A percentile compares a stretch with the other conserved stretches of the same genome.
Evolutionary conservation across 2,113 vertebrate genomes (phyloP).

Genomic region (Tricholaema leucomelas): DNA sequence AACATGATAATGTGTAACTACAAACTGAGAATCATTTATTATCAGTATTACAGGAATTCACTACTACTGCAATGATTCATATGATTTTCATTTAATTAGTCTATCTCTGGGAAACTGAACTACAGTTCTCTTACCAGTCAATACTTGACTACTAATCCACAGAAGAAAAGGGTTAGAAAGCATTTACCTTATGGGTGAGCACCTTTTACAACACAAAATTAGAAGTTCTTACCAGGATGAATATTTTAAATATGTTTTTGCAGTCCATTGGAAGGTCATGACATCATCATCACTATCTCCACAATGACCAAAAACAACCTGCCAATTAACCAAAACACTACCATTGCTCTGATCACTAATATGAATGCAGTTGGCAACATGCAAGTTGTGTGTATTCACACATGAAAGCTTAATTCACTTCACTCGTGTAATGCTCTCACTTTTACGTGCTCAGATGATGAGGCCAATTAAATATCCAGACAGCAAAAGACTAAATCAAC

Average conservation of each 20-base stretch:
- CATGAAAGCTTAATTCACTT: conserved; percentile 58
- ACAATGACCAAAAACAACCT: not conserved
- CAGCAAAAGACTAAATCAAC: conserved; percentile 24
- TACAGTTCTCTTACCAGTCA: not conserved
- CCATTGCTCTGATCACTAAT: conserved; percentile 42
- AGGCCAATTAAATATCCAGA: conserved; percentile 51
- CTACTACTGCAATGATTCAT: conserved; percentile 26
- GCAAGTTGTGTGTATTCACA: conserved; percentile 2
- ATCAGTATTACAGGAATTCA: conserved; percentile 9
- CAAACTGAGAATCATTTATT: conserved; percentile 18
- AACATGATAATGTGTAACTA: not conserved
- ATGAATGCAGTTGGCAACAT: not conserved
- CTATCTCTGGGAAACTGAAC: not conserved
- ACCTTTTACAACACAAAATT: not conserved
- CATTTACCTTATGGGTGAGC: conserved; percentile 29
- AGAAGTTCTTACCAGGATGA: conserved; percentile 25
- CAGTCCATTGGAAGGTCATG: conserved; percentile 55
- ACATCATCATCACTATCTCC: conserved; percentile 23
- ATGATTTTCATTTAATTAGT: conserved; percentile 39
- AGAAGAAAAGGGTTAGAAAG: conserved; percentile 25
- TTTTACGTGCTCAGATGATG: conserved; percentile 43
- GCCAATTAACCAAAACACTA: conserved; percentile 40
- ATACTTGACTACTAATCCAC: conserved; percentile 26
- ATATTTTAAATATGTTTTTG: conserved; percentile 58
- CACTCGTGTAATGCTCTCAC: conserved; percentile 28